Evolutionary conservation across 2,888 invertebrate species (phyloP), one percentile per base, ranked within the genome.

Genomic region (Callimorpha dominula): DNA sequence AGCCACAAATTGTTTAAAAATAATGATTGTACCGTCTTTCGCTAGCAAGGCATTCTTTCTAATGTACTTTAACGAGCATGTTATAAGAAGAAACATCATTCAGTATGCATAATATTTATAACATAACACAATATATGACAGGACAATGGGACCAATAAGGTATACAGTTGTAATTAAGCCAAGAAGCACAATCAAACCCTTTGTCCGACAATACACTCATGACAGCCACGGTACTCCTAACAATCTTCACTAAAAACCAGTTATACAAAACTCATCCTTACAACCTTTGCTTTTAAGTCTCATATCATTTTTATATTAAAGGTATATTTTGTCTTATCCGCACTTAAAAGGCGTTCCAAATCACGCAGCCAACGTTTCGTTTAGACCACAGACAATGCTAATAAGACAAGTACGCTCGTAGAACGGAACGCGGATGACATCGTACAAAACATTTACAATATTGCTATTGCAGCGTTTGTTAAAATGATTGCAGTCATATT

Each of bases 261-360:
- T 31, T 65, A 72, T 64, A 64, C 73, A 71, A 80, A 67, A 78
- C 54, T 71, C 67, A 76, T 70, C 83, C 75, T 73, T 84, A 79
- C 15, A 14, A 6, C 49, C n/a, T n/a, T 63, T 20, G 62, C 66
- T 72, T 81, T 73, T 80, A 78, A 75, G 77, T 62, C 57, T 1
- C 57, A 17, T 49, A 49, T 68, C 43, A 62, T n/a, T 74, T 74
- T 77, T 50, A 69, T 20, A 14, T 3, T 46, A 77, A 70, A 78
- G 79, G 73, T 68, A 63, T 77, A 83, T 63, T 74, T 83, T 85
- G 87, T 84, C 66, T 76, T 80, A 80, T 83, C 83, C 83, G 83
- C 85, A 90, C 91, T 87, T 90, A 92, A 90, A 91, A 91, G 92
- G 93, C 91, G 90, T 89, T 90, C 90, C 89, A 89, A 89, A 92